Evolutionary conservation across 2,888 invertebrate genomes (phyloP).

Genomic region (Mayetiola destructor): DNA sequence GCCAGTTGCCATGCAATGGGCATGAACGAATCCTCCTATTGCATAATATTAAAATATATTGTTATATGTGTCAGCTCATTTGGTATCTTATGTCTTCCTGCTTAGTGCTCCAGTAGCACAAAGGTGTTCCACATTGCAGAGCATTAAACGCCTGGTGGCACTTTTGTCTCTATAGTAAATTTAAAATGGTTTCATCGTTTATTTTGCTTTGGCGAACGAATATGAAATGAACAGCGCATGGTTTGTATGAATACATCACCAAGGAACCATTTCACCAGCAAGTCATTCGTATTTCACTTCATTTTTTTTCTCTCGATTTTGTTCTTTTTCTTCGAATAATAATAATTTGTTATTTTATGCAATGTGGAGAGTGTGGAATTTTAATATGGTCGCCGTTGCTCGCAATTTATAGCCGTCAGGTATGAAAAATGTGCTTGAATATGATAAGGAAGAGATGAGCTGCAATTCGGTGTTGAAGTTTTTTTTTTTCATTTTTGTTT

Average conservation of each 20-base stretch:
- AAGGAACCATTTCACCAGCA: too few relatives aligned
- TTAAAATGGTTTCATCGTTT: neutral
- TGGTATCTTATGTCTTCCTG: neutral
- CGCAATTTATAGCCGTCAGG: conserved; percentile 12
- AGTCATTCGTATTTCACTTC: conserved; percentile 9
- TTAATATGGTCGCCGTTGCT: neutral
- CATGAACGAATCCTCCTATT: neutral
- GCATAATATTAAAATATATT: conserved; percentile 12
- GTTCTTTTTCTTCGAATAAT: neutral
- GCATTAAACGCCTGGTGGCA: neutral
- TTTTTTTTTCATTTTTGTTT: neutral
- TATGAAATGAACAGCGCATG: neutral
- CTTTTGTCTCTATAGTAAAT: neutral
- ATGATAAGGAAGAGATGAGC: neutral
- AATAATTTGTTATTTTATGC: conserved; percentile 11
- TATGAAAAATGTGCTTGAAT: conserved; percentile 14
- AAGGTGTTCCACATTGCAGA: neutral
- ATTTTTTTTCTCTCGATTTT: neutral
- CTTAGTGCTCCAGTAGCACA: neutral
- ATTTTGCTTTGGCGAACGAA: neutral
- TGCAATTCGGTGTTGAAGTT: neutral
- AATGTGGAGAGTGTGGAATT: neutral
- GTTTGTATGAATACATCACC: too few relatives aligned
- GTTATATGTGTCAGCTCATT: conserved; percentile 10
- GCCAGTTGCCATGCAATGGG: neutral